Evolutionary conservation across 2,888 invertebrate species (phyloP).

Genomic region (Pterostichus madidus): DNA sequence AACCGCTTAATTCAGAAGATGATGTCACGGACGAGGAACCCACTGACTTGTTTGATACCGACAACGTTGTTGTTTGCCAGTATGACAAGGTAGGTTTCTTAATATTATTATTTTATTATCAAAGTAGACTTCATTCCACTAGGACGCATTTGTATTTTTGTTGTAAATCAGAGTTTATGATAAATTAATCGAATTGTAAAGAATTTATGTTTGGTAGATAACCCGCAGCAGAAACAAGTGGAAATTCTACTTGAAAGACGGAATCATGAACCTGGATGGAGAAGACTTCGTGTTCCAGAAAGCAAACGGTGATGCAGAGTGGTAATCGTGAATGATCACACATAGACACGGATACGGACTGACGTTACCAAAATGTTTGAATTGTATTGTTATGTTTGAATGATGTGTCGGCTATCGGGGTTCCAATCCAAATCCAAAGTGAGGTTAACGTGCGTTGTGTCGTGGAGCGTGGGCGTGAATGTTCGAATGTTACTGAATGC

Average conservation of each 20-base stretch:
- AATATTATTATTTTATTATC: slow-evolving; percentile 6
- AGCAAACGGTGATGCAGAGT: slow-evolving; percentile 99
- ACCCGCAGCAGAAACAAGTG: slow-evolving; percentile 98
- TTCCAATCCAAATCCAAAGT: background rate
- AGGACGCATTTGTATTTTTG: too few species aligned
- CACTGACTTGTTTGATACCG: slow-evolving; percentile 97
- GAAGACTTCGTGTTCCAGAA: slow-evolving; percentile 99
- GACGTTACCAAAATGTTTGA: slow-evolving; percentile 44
- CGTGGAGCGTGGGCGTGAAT: background rate
- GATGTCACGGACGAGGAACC: slow-evolving; percentile 98
- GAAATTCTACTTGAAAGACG: slow-evolving; percentile 99
- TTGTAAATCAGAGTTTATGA: too few species aligned
- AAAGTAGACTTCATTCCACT: too few species aligned
- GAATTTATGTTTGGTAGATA: slow-evolving; percentile 81
- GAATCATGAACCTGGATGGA: slow-evolving; percentile 99
- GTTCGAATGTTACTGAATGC: background rate
- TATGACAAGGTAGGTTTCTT: slow-evolving; percentile 92
- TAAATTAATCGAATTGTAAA: background rate
- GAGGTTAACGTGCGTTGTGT: background rate
- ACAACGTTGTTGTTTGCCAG: slow-evolving; percentile 99
- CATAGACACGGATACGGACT: background rate
- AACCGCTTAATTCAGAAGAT: slow-evolving; percentile 97
- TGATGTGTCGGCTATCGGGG: background rate
- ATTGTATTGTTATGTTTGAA: slow-evolving; percentile 34
- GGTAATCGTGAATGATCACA: slow-evolving; percentile 81